Evolutionary conservation across 2,888 invertebrate genomes (phyloP).

Genomic region (Heliconius ismenius): DNA sequence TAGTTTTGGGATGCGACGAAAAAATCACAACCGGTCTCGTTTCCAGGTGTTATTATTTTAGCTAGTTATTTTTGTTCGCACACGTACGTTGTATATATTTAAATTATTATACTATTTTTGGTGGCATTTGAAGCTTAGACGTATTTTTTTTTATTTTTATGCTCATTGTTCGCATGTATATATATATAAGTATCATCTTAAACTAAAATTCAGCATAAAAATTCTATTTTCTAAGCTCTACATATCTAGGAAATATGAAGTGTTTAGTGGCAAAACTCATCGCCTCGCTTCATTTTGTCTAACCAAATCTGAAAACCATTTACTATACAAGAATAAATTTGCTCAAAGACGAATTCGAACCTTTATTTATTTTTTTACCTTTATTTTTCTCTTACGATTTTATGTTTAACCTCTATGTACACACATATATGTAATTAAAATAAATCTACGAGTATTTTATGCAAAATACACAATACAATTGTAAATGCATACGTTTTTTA

Average conservation of each 20-base stretch:
- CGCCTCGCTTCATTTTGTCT: too few relatives aligned
- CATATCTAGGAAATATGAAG: too few relatives aligned
- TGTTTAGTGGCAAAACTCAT: too few relatives aligned
- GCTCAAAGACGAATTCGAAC: too few relatives aligned
- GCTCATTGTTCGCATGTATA: too few relatives aligned
- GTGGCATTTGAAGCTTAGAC: neutral
- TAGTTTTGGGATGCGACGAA: conserved; percentile 60
- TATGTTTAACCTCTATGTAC: neutral
- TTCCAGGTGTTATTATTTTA: conserved; percentile 72
- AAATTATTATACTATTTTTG: neutral
- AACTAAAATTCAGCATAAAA: too few relatives aligned
- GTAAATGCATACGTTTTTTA: neutral
- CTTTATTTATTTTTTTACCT: too few relatives aligned
- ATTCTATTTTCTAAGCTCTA: too few relatives aligned
- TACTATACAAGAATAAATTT: too few relatives aligned
- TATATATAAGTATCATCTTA: too few relatives aligned
- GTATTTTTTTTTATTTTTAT: neutral
- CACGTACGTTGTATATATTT: neutral
- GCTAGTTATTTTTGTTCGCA: conserved; percentile 27
- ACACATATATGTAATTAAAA: neutral
- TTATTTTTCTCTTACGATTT: neutral
- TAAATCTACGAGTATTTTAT: neutral
- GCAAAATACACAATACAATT: neutral
- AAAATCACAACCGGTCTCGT: conserved; percentile 69
- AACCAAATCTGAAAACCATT: too few relatives aligned